Conservation (phyloP, 2,888 invertebrate genomes). For the Gasteruption jaculator region DNA sequence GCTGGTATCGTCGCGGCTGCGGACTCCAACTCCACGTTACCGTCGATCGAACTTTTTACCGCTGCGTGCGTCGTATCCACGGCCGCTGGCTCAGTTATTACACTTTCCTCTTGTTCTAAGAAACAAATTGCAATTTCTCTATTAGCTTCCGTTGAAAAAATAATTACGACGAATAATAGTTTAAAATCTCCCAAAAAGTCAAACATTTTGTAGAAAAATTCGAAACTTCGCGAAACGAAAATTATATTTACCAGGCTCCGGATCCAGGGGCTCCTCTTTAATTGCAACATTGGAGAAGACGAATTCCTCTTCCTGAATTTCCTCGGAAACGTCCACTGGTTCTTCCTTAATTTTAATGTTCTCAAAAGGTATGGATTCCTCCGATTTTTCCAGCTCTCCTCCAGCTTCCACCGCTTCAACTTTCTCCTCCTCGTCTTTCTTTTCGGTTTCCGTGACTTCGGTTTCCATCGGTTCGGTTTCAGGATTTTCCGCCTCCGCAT, state of each 20-base stretch:
- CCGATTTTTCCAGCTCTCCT: slow-evolving; percentile 67
- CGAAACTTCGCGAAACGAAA: slow-evolving; percentile 10
- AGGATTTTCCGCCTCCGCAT: slow-evolving; percentile 46
- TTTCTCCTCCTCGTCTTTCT: slow-evolving; percentile 24
- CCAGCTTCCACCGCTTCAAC: slow-evolving; percentile 50
- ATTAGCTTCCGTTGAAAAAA: slow-evolving; percentile 9
- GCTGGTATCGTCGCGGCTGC: slow-evolving; percentile 52
- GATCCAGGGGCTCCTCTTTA: slow-evolving; percentile 40
- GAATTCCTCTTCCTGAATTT: slow-evolving; percentile 30
- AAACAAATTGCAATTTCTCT: slow-evolving; percentile 17
- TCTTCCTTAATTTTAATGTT: slow-evolving; percentile 68
- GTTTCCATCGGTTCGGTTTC: slow-evolving; percentile 41
- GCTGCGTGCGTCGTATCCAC: slow-evolving; percentile 58
- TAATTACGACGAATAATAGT: no score
- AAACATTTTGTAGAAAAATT: background rate
- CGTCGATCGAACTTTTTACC: slow-evolving; percentile 68
- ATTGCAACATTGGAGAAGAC: slow-evolving; percentile 32
- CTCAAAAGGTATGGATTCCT: slow-evolving; percentile 56
- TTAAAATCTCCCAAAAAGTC: slow-evolving; percentile 1
- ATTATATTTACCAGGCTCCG: slow-evolving; percentile 36
- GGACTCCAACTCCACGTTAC: slow-evolving; percentile 65
- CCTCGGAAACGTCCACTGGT: slow-evolving; percentile 55
- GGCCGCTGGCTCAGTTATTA: slow-evolving; percentile 48
- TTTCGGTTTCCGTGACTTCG: slow-evolving; percentile 24
- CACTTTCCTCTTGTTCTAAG: slow-evolving; percentile 54